These are phyloP conservation scores for Dilophus febrilis DNA, from an alignment of 2,888 invertebrate genomes.

Conservation along the genomic window DNA sequence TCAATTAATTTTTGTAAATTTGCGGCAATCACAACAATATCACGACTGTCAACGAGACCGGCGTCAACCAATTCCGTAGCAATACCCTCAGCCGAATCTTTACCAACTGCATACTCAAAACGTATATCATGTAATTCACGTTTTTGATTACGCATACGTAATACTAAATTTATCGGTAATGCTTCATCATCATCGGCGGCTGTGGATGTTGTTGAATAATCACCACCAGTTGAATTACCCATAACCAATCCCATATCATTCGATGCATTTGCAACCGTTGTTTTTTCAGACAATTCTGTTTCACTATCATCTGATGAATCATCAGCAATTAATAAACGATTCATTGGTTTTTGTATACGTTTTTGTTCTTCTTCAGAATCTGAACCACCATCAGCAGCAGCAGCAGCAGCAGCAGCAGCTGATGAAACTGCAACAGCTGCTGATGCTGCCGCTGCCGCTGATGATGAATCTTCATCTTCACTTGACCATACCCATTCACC, in stretches of 20 bases:
- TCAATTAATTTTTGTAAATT: slow-evolving; percentile 86
- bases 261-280: too few relatives aligned
- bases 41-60: slow-evolving; percentile 80
- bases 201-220: slow-evolving; percentile 23
- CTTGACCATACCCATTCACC: slow-evolving; percentile 99
- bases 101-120: slow-evolving; percentile 86
- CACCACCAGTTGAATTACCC: too few relatives aligned
- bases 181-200: slow-evolving; percentile 28
- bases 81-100: slow-evolving; percentile 83
- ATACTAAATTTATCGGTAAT: slow-evolving; percentile 58
- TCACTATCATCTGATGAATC: slow-evolving; percentile 42
- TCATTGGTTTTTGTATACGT: not conserved
- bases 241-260: too few relatives aligned
- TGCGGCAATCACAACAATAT: slow-evolving; percentile 79
- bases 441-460: too few relatives aligned
- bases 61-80: slow-evolving; percentile 89
- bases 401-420: too few relatives aligned
- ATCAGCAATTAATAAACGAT: slow-evolving; percentile 35
- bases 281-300: slow-evolving; percentile 27
- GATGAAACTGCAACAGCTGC: too few relatives aligned
- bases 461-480: slow-evolving; percentile 61
- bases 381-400: too few relatives aligned
- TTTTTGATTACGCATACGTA: slow-evolving; percentile 77
- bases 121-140: slow-evolving; percentile 93
- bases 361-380: not conserved